These are phyloP conservation scores for Minunthozetes semirufus DNA, from an alignment of 2,888 invertebrate genomes.

Conservation along the genomic window DNA sequence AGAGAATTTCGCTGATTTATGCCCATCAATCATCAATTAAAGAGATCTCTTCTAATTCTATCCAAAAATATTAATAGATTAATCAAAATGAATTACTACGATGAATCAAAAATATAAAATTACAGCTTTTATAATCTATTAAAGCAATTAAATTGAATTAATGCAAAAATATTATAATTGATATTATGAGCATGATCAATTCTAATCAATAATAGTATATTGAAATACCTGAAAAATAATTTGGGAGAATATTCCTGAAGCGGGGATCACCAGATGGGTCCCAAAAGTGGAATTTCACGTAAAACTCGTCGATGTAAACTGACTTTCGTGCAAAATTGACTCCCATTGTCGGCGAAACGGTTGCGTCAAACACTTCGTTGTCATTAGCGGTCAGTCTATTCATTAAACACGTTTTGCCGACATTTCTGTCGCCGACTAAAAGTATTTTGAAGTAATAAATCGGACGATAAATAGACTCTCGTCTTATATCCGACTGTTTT, in stretches of 20 bases:
- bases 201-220: no score
- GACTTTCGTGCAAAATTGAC: slow-evolving; percentile 12
- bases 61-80: no score
- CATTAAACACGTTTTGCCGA: slow-evolving; percentile 13
- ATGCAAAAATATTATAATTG: no score
- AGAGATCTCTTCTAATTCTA: no score
- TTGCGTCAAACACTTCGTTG: background rate
- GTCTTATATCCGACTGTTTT: background rate
- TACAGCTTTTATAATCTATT: no score
- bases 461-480: background rate
- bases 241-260: background rate
- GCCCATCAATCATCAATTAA: no score
- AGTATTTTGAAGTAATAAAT: slow-evolving; percentile 21
- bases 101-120: no score
- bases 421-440: slow-evolving; percentile 22
- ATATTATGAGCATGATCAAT: background rate
- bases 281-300: slow-evolving; percentile 12
- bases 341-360: background rate
- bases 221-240: slow-evolving; percentile 23
- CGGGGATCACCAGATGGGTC: background rate
- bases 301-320: background rate
- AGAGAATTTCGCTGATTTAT: no score
- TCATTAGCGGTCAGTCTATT: background rate
- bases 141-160: background rate
- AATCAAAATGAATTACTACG: no score